These are phyloP conservation scores for Palaemon carinicauda DNA, from an alignment of 1,140 invertebrate genomes.

Conservation along the genomic window DNA sequence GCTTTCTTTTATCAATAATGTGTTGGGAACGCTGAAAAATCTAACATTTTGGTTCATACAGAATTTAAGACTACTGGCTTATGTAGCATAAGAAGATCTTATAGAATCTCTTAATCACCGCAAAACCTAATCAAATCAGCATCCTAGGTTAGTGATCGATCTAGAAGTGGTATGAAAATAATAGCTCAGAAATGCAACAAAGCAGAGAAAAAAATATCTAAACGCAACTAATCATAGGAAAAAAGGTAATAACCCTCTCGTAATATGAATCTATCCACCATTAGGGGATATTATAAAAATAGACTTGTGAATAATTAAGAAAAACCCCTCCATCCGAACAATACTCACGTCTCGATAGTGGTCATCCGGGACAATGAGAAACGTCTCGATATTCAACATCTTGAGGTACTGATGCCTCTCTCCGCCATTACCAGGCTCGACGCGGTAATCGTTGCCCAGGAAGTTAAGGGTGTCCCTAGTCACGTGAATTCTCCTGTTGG, in stretches of 20 bases:
- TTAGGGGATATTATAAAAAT: neutral
- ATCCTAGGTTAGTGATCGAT: no score
- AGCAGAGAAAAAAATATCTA: no score
- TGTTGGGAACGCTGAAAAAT: no score
- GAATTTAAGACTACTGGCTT: no score
- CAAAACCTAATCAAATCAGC: no score
- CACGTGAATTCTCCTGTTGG: constrained; percentile 87
- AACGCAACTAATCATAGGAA: no score
- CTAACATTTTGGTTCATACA: no score
- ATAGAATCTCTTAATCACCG: no score
- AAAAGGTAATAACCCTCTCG: neutral
- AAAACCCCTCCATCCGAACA: neutral
- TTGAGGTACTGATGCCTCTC: constrained; percentile 86
- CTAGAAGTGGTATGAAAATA: no score
- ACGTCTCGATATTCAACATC: constrained; percentile 93
- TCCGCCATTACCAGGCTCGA: constrained; percentile 85
- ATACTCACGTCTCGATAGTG: constrained; percentile 60
- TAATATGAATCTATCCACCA: neutral
- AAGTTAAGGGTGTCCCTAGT: constrained; percentile 88
- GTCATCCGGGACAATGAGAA: constrained; percentile 76
- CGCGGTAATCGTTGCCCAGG: constrained; percentile 86
- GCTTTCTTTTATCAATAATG: no score
- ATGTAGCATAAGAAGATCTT: no score
- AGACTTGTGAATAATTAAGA: neutral
- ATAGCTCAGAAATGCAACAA: no score